Base-by-base conservation (phyloP, 2,113 vertebrate genomes). In the Seriola rivoliana region DNA sequence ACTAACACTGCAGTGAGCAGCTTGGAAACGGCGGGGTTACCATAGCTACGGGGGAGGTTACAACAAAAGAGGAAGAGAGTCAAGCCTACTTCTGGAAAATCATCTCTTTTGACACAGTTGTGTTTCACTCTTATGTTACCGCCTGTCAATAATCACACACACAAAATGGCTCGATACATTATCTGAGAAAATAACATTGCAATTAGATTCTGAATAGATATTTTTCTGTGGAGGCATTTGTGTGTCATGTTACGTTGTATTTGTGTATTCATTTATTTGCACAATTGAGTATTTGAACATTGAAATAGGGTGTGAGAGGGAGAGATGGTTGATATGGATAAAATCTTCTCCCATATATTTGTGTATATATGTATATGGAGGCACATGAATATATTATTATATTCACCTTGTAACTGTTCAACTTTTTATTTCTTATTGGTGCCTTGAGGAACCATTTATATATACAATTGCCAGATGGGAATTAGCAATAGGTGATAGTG, bases 21-120 rank as follows among this genome's bases (percentile, higher is more conserved):
- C 80, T 78, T 79, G 80, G 82, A 80, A 87, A 90, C 54, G 36
- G 74, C 70, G 62, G 32, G 50, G 91, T 94, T 92, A 63, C 92
- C 91, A 93, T 94, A 89, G 90, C 55, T 86, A 95, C 88, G 44
- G 57, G 55, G 83, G 77, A 88, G 85, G 84, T 88, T 86, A 87
- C 72, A 81, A 86, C 67, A 88, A 75, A 86, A 81, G 69, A 79
- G 85, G 78, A 89, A 57, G 59, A 59, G 80, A 90, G 75, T 83
- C 65, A 52, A 84, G 78, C 62, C 82, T 81, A 75, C 84, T 91
- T 88, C 62, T 78, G 79, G 78, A 82, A 88, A 92, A 91, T 88
- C 0, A 85, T 82, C 77, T 85, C 58, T 78, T 85, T 71, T 86
- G 82, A 75, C 75, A 82, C 74, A 80, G 66, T 72, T 81, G 23